Conservation (phyloP, 2,797 vertebrate species). For the Sciurus carolinensis region DNA sequence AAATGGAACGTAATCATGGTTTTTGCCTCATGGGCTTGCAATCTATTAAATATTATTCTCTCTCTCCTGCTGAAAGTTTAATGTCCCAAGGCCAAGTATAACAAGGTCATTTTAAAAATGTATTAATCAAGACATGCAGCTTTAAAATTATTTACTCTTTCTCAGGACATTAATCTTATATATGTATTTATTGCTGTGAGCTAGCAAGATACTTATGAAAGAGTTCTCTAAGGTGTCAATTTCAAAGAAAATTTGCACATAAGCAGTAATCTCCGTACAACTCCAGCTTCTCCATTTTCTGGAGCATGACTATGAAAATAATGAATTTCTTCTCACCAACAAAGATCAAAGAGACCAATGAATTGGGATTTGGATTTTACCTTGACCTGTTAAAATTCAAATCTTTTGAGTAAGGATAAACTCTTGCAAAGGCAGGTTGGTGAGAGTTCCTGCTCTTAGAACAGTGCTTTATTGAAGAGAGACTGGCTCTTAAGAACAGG, state of each 20-base stretch:
- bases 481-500: neutral
- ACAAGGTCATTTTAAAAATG: conserved; percentile 67
- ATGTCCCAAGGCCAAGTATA: conserved; percentile 58
- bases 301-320: conserved; percentile 1
- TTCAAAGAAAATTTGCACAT: conserved; percentile 46
- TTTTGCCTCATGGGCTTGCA: conserved; percentile 52
- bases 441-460: neutral
- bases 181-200: conserved; percentile 56
- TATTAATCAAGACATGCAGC: conserved; percentile 65
- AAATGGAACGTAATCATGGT: conserved; percentile 60
- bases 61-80: conserved; percentile 46
- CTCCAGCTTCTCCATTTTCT: conserved; percentile 2
- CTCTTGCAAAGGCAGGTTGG: neutral
- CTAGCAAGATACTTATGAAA: neutral
- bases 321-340: conserved; percentile 1
- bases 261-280: neutral
- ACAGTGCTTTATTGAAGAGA: neutral
- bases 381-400: neutral
- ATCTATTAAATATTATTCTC: conserved; percentile 65
- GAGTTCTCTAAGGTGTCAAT: conserved; percentile 28
- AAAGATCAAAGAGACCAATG: neutral
- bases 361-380: neutral
- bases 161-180: conserved; percentile 64
- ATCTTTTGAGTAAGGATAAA: neutral
- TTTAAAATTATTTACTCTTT: conserved; percentile 71